Conservation (phyloP, 2,888 invertebrate species). For the Drosophila testacea region DNA sequence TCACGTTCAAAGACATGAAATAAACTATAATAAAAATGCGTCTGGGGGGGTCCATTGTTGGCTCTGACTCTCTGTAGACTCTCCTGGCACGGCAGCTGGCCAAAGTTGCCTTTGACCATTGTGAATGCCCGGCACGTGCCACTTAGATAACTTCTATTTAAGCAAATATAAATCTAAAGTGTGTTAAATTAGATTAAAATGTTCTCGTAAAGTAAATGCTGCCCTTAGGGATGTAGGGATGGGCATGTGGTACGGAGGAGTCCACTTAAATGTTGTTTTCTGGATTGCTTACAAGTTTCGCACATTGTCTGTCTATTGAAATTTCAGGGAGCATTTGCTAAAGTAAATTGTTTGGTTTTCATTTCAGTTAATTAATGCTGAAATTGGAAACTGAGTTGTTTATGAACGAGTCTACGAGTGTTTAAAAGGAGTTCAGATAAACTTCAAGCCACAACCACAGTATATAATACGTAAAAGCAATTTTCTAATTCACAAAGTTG, state of each 20-base stretch:
- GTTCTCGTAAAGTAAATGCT: slow-evolving; percentile 72
- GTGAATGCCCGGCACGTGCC: slow-evolving; percentile 70
- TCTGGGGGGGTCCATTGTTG: slow-evolving; percentile 50
- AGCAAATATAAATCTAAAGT: slow-evolving; percentile 82
- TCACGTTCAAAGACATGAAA: slow-evolving; percentile 45
- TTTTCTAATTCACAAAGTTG: not conserved
- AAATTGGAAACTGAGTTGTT: slow-evolving; percentile 29
- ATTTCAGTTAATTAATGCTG: slow-evolving; percentile 47
- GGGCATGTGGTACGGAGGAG: not conserved
- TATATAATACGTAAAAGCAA: slow-evolving; percentile 6
- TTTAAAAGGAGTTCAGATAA: slow-evolving; percentile 1
- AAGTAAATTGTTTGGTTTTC: slow-evolving; percentile 18
- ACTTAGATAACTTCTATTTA: slow-evolving; percentile 79
- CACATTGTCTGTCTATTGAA: slow-evolving; percentile 13
- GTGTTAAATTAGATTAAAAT: slow-evolving; percentile 81
- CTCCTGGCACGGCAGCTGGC: slow-evolving; percentile 24
- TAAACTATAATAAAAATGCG: slow-evolving; percentile 79
- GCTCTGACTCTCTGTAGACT: slow-evolving; percentile 2
- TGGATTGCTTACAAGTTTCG: slow-evolving; percentile 43
- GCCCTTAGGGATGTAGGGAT: slow-evolving; percentile 11
- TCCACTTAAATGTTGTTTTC: slow-evolving; percentile 27
- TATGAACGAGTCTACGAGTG: slow-evolving; percentile 1
- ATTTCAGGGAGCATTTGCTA: slow-evolving; percentile 3
- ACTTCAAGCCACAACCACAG: slow-evolving; percentile 18
- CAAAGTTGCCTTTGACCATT: slow-evolving; percentile 29